Base-by-base conservation (phyloP, 2,113 vertebrate genomes). In the Blennius ocellaris region DNA sequence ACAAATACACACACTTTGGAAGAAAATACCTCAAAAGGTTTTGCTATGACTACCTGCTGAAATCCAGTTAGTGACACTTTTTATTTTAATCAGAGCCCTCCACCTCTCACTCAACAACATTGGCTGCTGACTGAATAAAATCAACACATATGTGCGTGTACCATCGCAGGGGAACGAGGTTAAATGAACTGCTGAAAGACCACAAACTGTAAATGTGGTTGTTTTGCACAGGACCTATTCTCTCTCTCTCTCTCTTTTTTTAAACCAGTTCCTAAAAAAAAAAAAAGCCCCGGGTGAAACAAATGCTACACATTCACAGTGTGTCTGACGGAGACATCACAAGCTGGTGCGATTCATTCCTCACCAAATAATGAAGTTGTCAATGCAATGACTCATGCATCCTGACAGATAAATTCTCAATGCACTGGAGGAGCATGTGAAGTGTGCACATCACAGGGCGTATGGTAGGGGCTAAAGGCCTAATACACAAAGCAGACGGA, bases 31-130 rank as follows among this genome's bases (percentile, higher is more conserved):
- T 12, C 8, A 55, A 75, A 75, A 82, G 55, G 48, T 66, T 81
- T 54, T 73, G 81, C 82, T 77, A 83, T 71, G 75, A 78, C 76
- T 81, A 87, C 83, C 85, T 73, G 82, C 78, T 81, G 70, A 41
- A 57, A 80, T 87, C 76, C 63, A 69, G 65, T 71, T 60, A 61
- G 80, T 14, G 41, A 57, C 50, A 47, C 44, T 8, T 48, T 61
- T 70, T 50, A 30, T 30, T 30, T 80, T 85, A 65, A 87, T 85
- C 75, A 77, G 62, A 65, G 65, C 66, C 61, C 67, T 30, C 58
- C 36, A 21, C 60, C 66, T 84, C 51, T 74, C 65, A 49, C 55
- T 57, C 55, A 85, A 75, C 71, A 83, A 75, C 45, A 40, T 68
- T 83, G 84, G 80, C 83, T 76, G 69, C 67, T 78, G 76, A 81